A percentile compares a stretch with the other conserved stretches of the same genome.
phyloP scores from a whole-genome alignment of 2,888 invertebrate species.

The Cistogaster globosa region DNA sequence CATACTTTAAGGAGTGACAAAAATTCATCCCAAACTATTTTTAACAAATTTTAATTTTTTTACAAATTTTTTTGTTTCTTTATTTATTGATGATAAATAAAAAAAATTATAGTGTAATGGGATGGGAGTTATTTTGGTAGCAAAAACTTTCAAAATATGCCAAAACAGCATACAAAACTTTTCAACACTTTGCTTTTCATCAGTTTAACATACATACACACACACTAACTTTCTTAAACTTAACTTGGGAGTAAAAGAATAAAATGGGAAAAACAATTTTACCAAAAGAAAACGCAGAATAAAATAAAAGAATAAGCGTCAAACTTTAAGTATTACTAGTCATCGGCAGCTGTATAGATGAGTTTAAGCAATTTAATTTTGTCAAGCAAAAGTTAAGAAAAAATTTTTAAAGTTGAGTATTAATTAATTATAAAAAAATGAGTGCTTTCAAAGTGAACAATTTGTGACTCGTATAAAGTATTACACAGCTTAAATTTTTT shows the following conservation, averaged over 20 bases:
- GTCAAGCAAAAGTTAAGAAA: conserved; percentile 27
- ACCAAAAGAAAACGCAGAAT: conserved; percentile 59
- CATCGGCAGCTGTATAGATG: conserved; percentile 69
- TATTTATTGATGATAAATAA: not conserved
- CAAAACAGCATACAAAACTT: conserved; percentile 66
- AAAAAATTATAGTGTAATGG: conserved; percentile 1
- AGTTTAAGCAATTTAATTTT: conserved; percentile 68
- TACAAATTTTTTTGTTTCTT: not conserved
- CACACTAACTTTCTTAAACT: conserved; percentile 1
- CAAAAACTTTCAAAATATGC: conserved; percentile 65
- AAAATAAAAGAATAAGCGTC: conserved; percentile 31
- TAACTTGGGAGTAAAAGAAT: not conserved
- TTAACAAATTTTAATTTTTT: not conserved
- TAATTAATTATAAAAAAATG: not conserved
- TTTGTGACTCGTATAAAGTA: no score
- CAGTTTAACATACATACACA: not conserved
- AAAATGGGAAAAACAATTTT: conserved; percentile 61
- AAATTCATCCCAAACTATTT: not conserved
- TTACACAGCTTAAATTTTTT: no score
- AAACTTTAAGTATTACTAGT: conserved; percentile 66
- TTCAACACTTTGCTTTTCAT: conserved; percentile 61
- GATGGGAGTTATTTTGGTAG: conserved; percentile 47
- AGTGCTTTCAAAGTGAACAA: no score
- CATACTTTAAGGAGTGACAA: not conserved
- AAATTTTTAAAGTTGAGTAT: conserved; percentile 3